Evolutionary conservation across 2,888 invertebrate genomes (phyloP).

Genomic region (Sphecodes monilicornis): DNA sequence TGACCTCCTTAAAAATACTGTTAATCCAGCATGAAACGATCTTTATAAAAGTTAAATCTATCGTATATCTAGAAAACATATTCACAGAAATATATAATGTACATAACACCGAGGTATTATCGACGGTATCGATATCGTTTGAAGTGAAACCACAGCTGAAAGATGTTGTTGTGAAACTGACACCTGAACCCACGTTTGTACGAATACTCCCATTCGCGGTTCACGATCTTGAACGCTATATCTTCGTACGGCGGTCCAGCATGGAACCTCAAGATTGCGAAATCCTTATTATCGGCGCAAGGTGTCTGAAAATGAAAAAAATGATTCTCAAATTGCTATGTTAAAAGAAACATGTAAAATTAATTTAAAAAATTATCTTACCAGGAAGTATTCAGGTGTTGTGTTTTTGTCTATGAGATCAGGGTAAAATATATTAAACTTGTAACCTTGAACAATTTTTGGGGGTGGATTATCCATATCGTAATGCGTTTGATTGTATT

Average conservation of each 20-base stretch:
- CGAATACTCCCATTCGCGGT: slow-evolving; percentile 99
- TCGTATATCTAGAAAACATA: slow-evolving; percentile 25
- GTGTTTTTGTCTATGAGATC: slow-evolving; percentile 97
- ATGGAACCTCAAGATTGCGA: slow-evolving; percentile 96
- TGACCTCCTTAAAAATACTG: slow-evolving; percentile 14
- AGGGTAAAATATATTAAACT: slow-evolving; percentile 99
- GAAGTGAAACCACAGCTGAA: slow-evolving; percentile 99
- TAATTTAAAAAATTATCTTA: slow-evolving; percentile 80
- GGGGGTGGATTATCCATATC: slow-evolving; percentile 99
- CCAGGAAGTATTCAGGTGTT: slow-evolving; percentile 97
- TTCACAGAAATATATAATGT: slow-evolving; percentile 50
- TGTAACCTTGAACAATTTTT: slow-evolving; percentile 99
- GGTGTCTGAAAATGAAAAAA: slow-evolving; percentile 88
- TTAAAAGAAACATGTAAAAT: not conserved
- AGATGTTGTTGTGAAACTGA: slow-evolving; percentile 99
- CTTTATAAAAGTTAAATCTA: slow-evolving; percentile 29
- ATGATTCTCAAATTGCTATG: not conserved
- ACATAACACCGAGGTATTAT: slow-evolving; percentile 80
- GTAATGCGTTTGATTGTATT: slow-evolving; percentile 99
- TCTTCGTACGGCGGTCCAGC: slow-evolving; percentile 99
- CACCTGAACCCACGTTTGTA: slow-evolving; percentile 99
- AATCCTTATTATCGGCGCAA: slow-evolving; percentile 96
- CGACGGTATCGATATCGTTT: slow-evolving; percentile 98
- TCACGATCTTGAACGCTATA: slow-evolving; percentile 99
- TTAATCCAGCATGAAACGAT: not conserved